Conservation (phyloP, 2,113 vertebrate species). For the Opisthocomus hoazin region DNA sequence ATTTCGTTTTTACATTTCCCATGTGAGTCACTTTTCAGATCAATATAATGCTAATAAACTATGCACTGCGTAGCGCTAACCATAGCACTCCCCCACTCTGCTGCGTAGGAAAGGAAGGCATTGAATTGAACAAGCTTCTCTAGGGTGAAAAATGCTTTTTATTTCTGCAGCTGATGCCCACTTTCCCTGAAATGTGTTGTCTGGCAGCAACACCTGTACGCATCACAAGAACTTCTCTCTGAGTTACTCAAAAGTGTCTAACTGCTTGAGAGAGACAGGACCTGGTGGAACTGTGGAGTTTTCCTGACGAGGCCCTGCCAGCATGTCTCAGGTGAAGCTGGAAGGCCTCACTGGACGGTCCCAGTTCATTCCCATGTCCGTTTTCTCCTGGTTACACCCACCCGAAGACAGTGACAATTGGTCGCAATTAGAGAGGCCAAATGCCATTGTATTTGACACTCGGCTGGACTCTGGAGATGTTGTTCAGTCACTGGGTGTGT, state of each 20-base stretch:
- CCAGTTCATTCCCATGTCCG: neutral
- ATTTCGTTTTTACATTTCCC: constrained; percentile 38
- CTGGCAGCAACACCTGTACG: neutral
- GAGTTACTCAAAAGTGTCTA: neutral
- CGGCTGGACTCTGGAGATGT: constrained; percentile 12
- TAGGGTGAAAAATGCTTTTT: neutral
- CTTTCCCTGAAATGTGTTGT: neutral
- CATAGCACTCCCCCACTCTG: neutral
- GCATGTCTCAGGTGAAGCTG: neutral
- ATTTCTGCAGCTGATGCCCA: neutral
- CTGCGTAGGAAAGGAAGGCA: neutral
- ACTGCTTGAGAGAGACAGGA: neutral
- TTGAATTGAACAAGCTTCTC: neutral
- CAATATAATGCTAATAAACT: neutral
- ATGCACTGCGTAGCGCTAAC: neutral
- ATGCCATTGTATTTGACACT: constrained; percentile 34
- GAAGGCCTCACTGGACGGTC: neutral
- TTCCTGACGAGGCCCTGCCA: neutral
- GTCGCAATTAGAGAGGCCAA: constrained; percentile 40
- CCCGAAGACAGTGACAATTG: constrained; percentile 33
- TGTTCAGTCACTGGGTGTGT: constrained; percentile 47
- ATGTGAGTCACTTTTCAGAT: neutral
- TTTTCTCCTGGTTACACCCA: constrained; percentile 14
- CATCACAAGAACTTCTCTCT: neutral
- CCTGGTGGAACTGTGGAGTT: neutral